Conservation (phyloP, 2,113 vertebrate species). For the Macrotus californicus region DNA sequence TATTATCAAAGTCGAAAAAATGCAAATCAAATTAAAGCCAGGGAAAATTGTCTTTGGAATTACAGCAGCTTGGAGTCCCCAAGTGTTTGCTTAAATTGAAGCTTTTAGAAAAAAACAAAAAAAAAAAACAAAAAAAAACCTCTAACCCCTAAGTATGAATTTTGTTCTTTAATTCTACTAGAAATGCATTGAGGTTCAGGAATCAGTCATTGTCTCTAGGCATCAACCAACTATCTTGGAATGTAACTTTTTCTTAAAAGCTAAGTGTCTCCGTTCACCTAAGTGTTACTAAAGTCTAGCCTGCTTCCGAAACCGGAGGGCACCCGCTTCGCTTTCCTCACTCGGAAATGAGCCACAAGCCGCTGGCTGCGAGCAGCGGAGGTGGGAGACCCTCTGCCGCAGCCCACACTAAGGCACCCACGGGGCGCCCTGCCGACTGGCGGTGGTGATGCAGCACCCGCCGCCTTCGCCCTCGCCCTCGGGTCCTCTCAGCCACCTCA, state of each 20-base stretch:
- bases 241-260: not conserved
- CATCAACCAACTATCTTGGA: not conserved
- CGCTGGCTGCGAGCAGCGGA: not conserved
- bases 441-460: fast-evolving
- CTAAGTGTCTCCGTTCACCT: not conserved
- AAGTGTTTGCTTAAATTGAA: slow-evolving; percentile 59
- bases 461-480: not conserved
- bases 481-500: fast-evolving
- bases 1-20: slow-evolving; percentile 59
- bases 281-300: not conserved
- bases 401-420: no score
- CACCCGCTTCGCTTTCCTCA: not conserved
- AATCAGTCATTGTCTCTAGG: not conserved
- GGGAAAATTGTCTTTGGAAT: slow-evolving; percentile 69
- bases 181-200: not conserved
- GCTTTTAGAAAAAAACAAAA: slow-evolving; percentile 47
- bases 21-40: slow-evolving; percentile 68
- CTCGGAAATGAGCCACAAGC: not conserved
- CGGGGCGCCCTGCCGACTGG: fast-evolving
- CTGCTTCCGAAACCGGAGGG: not conserved
- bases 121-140: no score
- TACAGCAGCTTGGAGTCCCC: slow-evolving; percentile 26
- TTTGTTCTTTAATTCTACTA: slow-evolving; percentile 7
- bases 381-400: fast-evolving
- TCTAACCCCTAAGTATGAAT: not conserved